Base-by-base conservation (phyloP, 1,140 invertebrate species). In the Subanguina moxae region DNA sequence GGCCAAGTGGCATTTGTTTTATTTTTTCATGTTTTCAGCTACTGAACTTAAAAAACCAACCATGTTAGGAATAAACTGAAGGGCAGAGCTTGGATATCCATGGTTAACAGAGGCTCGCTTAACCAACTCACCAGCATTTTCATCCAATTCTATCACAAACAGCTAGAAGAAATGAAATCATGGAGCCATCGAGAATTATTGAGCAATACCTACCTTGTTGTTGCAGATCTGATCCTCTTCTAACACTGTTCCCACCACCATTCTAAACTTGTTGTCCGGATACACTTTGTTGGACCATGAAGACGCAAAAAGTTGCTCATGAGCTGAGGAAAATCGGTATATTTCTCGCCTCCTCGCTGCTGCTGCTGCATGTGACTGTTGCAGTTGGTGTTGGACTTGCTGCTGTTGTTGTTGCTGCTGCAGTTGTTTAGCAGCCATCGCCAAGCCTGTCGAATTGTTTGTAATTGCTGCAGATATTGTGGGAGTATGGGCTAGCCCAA, bases 61-160 rank as follows among this genome's bases (percentile, higher is more conserved):
- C 45, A 38, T 25, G 30, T 70, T 58, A 11, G 68, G 68, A 32
- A 70, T 68, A 67, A 70, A 70, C 68, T 70, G 65, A 13, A 61
- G 52, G 1, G 58, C 61, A 0, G 69, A 84, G 85, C 95, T 97
- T 1, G 94, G 94, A 85, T 99, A 96, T 0, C 97, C 91, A 86
- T 97, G 94, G 83, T 98, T 97, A 94, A 95, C 98, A 83, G 98
- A 94, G 81, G 97, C 98, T 9, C 92, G 96, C 13, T 94, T 99
- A 1, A 98, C 85, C 15, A 71, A 25, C 28, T 71, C 69, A 77
- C 93, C 94, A n/a, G 89, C 92, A 70, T 97, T 93, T 86, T 99
- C 95, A 87, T 98, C 94, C 57, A 99, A 84, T 65, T 76, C 70
- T 38, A 76, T 71, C 25, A 76, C 68, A 27, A 58, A 76, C 19